Base-by-base conservation (phyloP, 2,113 vertebrate genomes). In the Corapipo altera region DNA sequence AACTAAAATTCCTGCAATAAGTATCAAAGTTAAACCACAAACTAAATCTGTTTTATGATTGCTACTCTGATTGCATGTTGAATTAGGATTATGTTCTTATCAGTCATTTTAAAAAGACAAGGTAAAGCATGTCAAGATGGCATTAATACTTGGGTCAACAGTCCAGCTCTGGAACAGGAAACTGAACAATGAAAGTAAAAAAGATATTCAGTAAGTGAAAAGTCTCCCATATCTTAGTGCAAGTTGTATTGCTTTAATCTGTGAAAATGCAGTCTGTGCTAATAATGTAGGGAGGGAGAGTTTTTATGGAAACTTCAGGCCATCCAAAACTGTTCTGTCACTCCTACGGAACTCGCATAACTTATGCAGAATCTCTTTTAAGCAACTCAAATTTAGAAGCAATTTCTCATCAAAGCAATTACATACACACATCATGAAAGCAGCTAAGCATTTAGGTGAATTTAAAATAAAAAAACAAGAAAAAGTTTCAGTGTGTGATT, bases 221-320 rank as follows among this genome's bases (percentile, higher is more conserved):
- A 85, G 15, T 65, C 54, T 73, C 57, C 15, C 11, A 9, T 15
- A 11, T 32, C 28, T 57, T 24, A 28, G 49, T 79, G 54, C 8
- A 77, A 73, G 24, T 15, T 52, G 30, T 24, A 59, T 6, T 35
- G 17, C 33, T 86, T 22, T 22, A 67, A 61, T 23, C 26, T 1
- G 0, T 52, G 54, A 16, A 91, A 49, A 49, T 0, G 1, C 17
- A 55, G 43, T 9, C 14, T 1, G 24, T 66, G 44, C 20, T 48
- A 14, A 80, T 17, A 22, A 26, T 1, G 15, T 11, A 33, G 32
- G 41, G 13, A 33, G 32, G 44, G 10, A 44, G 61, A 22, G n/a
- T 8, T 81, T 48, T 54, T 52, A 51, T 8, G 32, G 80, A 39
- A 91, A 80, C 28, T 66, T 21, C 32, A 71, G 26, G 9, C 22